phyloP scores from a whole-genome alignment of 1,140 invertebrate genomes.

The Pemphigus obesinymphae region DNA sequence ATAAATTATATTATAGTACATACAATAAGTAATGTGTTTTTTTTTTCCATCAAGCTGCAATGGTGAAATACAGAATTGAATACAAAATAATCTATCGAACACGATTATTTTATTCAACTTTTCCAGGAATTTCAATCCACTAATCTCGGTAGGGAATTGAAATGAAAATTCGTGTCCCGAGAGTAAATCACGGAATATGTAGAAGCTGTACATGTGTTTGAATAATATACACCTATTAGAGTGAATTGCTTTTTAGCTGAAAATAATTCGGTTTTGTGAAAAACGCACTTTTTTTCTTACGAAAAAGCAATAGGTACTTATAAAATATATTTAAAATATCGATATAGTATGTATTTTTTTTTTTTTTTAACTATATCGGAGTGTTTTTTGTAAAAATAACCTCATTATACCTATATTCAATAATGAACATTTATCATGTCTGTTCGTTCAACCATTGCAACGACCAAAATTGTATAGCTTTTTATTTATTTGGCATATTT shows the following conservation, averaged over 20 bases:
- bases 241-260: neutral
- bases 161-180: neutral
- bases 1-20: neutral
- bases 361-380: no score
- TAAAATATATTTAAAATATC: neutral
- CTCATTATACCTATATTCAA: no score
- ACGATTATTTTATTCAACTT: slow-evolving; percentile 6
- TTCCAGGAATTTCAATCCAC: neutral
- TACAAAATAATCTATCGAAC: neutral
- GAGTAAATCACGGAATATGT: neutral
- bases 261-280: neutral
- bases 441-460: no score
- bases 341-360: no score
- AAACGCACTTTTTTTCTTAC: neutral
- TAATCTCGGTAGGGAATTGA: neutral
- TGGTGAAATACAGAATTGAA: neutral
- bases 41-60: neutral
- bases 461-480: no score
- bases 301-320: neutral
- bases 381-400: no score
- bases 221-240: slow-evolving; percentile 1
- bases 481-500: no score
- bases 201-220: neutral
- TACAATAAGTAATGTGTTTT: neutral
- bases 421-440: no score